Base-by-base conservation (phyloP, 2,888 invertebrate species). In the Pogonocherus hispidulus region DNA sequence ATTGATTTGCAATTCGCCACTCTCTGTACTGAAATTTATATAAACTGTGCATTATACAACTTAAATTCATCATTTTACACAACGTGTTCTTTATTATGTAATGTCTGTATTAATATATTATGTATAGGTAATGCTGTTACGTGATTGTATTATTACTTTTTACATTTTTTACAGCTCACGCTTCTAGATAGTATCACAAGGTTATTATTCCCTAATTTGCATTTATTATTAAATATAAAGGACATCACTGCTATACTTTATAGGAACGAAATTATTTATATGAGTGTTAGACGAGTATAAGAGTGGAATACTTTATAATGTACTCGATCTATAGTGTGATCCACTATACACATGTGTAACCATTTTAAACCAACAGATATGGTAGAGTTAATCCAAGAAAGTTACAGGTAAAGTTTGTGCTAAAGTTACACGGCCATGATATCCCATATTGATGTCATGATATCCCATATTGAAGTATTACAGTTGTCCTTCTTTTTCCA, bases 31-130 rank as follows among this genome's bases (percentile, higher is more conserved):
- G 69, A 65, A 69, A 47, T 69, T 67, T 63, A 67, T 67, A 52
- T 69, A 65, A 68, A 68, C 60, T 47, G 59, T 19, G 41, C 54
- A 62, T 69, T 69, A 69, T 69, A 69, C 69, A 69, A 69, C 63
- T 18, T 37, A 37, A 66, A 69, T 69, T 59, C 69, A 69, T 66
- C 69, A 66, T 55, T 68, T 69, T 69, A 47, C 66, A 66, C 66
- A 66, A 69, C 56, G 52, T 20, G 56, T 16, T 44, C 41, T 52
- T 47, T 32, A 18, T 69, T 69, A 69, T 59, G 63, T 63, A 69
- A 69, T 63, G 51, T 59, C 20, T 37, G 54, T 63, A 62, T 66
- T 46, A 63, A 56, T 62, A 51, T 44, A 63, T 52, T 35, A 55
- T 41, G 27, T 63, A 55, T 55, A 32, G 63, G 63, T 63, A 63